Conservation (phyloP, 2,113 vertebrate genomes). For the Cyprinodon tularosa region DNA sequence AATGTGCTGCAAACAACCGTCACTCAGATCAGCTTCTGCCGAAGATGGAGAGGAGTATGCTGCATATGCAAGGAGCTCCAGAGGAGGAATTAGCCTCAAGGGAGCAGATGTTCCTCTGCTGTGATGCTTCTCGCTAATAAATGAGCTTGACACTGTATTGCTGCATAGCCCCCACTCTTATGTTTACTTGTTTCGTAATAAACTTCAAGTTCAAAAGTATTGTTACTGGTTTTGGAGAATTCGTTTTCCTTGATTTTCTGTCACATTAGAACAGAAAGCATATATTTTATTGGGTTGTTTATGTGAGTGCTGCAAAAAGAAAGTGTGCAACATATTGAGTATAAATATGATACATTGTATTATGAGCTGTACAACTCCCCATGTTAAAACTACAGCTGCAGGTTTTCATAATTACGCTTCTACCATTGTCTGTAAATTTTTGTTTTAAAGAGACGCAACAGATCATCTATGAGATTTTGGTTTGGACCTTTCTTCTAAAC, state of each 20-base stretch:
- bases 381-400: too few relatives aligned
- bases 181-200: constrained; percentile 11
- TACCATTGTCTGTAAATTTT: too few relatives aligned
- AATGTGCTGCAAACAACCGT: constrained; percentile 63
- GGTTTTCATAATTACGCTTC: too few relatives aligned
- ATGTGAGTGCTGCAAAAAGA: too few relatives aligned
- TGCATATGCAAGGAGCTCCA: constrained; percentile 46
- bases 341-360: too few relatives aligned
- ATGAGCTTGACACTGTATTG: constrained; percentile 31
- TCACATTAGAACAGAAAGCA: not conserved
- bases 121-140: constrained; percentile 41
- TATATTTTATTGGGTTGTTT: not conserved
- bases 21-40: constrained; percentile 52
- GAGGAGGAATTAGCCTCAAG: constrained; percentile 60
- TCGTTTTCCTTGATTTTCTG: not conserved
- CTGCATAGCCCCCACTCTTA: constrained; percentile 2
- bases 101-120: constrained; percentile 63
- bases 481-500: too few relatives aligned
- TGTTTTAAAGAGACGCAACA: too few relatives aligned
- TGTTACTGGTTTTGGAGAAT: constrained; percentile 11
- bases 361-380: too few relatives aligned
- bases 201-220: constrained; percentile 2
- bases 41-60: constrained; percentile 45
- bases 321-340: too few relatives aligned
- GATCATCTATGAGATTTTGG: too few relatives aligned